Evolutionary conservation across 1,140 invertebrate genomes (phyloP), one percentile per base, ranked within the genome.

Genomic region (Globodera rostochiensis): DNA sequence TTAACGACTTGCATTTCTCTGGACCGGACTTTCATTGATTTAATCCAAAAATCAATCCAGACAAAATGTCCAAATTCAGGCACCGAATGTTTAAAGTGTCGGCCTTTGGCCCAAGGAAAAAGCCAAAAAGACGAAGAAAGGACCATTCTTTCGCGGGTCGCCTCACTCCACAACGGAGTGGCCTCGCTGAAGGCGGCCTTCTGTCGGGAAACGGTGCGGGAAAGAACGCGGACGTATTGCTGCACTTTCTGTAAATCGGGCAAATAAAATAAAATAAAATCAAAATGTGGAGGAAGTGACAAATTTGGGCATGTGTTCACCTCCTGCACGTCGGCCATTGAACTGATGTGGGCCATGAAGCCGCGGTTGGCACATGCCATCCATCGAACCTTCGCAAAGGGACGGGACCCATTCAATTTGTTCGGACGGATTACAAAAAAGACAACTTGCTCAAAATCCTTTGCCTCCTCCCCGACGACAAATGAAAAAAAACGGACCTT

Each of bases 281-380:
- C 13, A 73, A n/a, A 1, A 50, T 45, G 50, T 73, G 19, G 11
- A 45, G 1, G 25, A n/a, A 84, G 85, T 7, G 21, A 7, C 9
- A 82, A 85, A 15, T 36, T 36, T 36, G 36, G 36, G 1, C 36
- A 36, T 36, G 36, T 3, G 36, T 67, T 67, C 13, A 87, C 86
- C 81, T 89, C 88, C 74, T 88, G 88, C 49, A 89, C 87, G 82
- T 89, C 88, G 36, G 88, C 88, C 86, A 89, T 78, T 9, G 76
- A 78, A 70, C 76, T 78, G n/a, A 89, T 81, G 79, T 89, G 89
- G 2, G 90, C 88, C 89, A 89, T 90, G 73, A 83, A 89, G 95
- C 96, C 97, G 92, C 95, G 93, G 91, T 98, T 98, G 4, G 93
- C 93, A 91, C 97, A 98, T 67, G 97, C 96, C 94, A 99, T 98